A percentile compares a stretch with the other conserved stretches of the same genome.
Evolutionary conservation across 2,797 vertebrate species (phyloP).

Genomic region (Molossus molossus): DNA sequence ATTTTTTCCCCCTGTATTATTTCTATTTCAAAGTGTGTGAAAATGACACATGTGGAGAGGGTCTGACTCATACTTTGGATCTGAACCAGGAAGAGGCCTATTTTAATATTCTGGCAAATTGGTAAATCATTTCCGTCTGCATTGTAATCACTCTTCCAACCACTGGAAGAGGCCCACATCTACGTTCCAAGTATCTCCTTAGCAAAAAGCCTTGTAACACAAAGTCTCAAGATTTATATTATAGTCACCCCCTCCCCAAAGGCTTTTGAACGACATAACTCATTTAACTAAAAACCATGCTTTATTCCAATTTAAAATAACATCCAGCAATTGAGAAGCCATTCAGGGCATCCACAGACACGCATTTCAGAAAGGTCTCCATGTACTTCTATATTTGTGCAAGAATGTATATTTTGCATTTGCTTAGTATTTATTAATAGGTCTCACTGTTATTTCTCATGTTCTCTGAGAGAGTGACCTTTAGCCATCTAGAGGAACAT

Average conservation of each 20-base stretch:
- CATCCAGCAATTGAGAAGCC: conserved; percentile 40
- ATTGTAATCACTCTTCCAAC: not conserved
- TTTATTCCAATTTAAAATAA: conserved; percentile 49
- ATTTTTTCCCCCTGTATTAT: not conserved
- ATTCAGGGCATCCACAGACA: not conserved
- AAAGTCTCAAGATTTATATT: conserved; percentile 42
- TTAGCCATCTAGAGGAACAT: not conserved
- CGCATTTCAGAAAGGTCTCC: conserved; percentile 43
- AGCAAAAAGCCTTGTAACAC: conserved; percentile 8
- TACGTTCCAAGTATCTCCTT: not conserved
- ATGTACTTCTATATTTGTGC: not conserved
- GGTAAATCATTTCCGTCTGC: not conserved
- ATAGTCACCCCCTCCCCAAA: conserved; percentile 4
- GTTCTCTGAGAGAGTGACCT: not conserved
- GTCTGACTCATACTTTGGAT: not conserved
- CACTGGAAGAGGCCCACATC: not conserved
- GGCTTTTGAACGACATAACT: conserved; percentile 50
- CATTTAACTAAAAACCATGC: conserved; percentile 38
- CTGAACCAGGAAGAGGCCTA: conserved; percentile 1
- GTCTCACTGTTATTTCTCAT: conserved; percentile 9
- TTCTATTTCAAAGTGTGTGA: not conserved
- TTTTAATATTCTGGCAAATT: conserved; percentile 16
- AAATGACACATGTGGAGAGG: not conserved
- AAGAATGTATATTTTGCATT: conserved; percentile 19
- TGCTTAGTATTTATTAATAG: conserved; percentile 66